Conservation (phyloP, 2,797 vertebrate species). For the Phoxinus dragarum region DNA sequence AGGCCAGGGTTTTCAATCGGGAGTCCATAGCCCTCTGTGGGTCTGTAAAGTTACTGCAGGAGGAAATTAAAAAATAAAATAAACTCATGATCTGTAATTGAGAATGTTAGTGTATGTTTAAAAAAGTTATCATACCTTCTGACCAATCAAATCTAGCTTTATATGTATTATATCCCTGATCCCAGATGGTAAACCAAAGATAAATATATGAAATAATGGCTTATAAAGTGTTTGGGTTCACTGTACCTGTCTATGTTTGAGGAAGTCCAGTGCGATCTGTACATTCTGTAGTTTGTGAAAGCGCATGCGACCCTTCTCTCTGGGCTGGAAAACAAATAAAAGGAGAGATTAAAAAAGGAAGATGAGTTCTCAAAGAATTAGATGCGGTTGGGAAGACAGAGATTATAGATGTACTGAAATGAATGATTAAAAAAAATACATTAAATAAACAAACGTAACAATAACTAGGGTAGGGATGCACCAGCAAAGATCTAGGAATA, state of each 20-base stretch:
- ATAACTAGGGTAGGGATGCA: background rate
- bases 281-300: conserved; percentile 98
- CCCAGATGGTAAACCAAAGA: background rate
- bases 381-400: background rate
- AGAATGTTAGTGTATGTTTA: background rate
- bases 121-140: background rate
- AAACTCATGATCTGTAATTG: background rate
- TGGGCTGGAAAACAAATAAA: conserved; percentile 70
- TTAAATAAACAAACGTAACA: background rate
- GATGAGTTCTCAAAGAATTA: background rate
- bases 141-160: background rate
- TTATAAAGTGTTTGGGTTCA: background rate
- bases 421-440: background rate
- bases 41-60: background rate
- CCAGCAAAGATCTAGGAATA: background rate
- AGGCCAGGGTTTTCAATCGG: background rate
- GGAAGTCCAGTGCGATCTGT: conserved; percentile 96
- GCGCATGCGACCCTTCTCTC: conserved; percentile 94
- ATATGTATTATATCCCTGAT: background rate
- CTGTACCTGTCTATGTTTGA: conserved; percentile 92
- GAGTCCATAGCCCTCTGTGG: background rate
- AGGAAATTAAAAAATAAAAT: background rate
- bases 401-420: conserved; percentile 2
- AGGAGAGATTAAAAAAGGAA: conserved; percentile 32
- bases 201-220: background rate